Percentiles rank a stretch among this genome's conserved stretches.
Evolutionary conservation across 2,797 vertebrate genomes (phyloP).

Genomic region (Anisognathus igniventris): DNA sequence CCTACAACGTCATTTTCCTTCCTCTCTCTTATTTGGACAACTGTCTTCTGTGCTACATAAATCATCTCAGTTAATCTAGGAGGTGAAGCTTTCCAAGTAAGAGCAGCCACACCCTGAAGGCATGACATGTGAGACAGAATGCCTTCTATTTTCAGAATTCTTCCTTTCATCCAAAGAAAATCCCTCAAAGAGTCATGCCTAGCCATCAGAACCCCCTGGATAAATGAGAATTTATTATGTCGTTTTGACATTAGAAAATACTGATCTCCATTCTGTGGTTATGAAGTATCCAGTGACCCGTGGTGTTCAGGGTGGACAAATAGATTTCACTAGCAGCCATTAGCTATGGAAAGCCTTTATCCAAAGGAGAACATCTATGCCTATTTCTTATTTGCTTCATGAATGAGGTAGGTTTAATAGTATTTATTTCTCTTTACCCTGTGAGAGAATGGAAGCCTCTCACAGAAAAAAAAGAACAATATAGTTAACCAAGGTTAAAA

Average conservation of each 20-base stretch:
- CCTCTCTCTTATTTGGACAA: slow-evolving; percentile 31
- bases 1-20: slow-evolving; percentile 24
- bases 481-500: neutral
- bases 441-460: slow-evolving; percentile 18
- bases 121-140: slow-evolving; percentile 64
- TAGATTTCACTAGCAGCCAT: slow-evolving; percentile 2
- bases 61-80: slow-evolving; percentile 58
- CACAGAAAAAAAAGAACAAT: neutral
- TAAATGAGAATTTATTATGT: slow-evolving; percentile 34
- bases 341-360: neutral
- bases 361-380: neutral
- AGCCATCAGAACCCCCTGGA: slow-evolving; percentile 1
- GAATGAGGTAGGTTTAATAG: neutral
- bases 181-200: slow-evolving; percentile 68
- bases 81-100: slow-evolving; percentile 53
- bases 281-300: neutral
- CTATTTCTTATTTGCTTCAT: neutral
- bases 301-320: slow-evolving; percentile 3
- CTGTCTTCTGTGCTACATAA: slow-evolving; percentile 52
- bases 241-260: slow-evolving; percentile 42
- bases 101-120: slow-evolving; percentile 62
- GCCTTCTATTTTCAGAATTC: slow-evolving; percentile 60
- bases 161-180: slow-evolving; percentile 67
- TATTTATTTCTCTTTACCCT: neutral
- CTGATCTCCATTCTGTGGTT: slow-evolving; percentile 15